These are phyloP conservation scores for Hemitrygon akajei DNA, from an alignment of 2,797 vertebrate genomes.

Conservation along the genomic window DNA sequence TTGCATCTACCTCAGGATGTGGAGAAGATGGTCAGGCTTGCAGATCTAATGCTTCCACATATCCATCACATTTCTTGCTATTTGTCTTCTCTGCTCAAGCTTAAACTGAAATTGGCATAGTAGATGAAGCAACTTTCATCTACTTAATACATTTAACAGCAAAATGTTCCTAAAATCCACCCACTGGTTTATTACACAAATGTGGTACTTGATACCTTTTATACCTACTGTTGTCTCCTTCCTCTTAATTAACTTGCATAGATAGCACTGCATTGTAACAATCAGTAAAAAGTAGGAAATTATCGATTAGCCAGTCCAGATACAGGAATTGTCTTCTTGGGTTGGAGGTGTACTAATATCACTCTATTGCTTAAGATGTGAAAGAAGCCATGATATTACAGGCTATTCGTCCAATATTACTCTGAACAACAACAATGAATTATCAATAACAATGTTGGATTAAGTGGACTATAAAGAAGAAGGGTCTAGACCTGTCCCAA, in stretches of 20 bases:
- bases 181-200: neutral
- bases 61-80: neutral
- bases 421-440: neutral
- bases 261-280: neutral
- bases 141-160: too few species aligned
- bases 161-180: too few species aligned
- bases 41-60: neutral
- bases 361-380: neutral
- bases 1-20: neutral
- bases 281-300: neutral
- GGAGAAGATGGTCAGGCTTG: neutral
- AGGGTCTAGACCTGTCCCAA: too few species aligned
- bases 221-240: too few species aligned
- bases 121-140: neutral
- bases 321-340: neutral
- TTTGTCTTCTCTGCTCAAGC: neutral
- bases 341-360: neutral
- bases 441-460: neutral
- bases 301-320: neutral
- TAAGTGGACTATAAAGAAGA: too few species aligned
- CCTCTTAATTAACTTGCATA: too few species aligned
- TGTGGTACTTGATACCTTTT: neutral
- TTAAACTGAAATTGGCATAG: neutral
- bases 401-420: neutral
- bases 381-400: neutral